Conservation (phyloP, 2,113 vertebrate species). For the Sminthopsis crassicaudata region DNA sequence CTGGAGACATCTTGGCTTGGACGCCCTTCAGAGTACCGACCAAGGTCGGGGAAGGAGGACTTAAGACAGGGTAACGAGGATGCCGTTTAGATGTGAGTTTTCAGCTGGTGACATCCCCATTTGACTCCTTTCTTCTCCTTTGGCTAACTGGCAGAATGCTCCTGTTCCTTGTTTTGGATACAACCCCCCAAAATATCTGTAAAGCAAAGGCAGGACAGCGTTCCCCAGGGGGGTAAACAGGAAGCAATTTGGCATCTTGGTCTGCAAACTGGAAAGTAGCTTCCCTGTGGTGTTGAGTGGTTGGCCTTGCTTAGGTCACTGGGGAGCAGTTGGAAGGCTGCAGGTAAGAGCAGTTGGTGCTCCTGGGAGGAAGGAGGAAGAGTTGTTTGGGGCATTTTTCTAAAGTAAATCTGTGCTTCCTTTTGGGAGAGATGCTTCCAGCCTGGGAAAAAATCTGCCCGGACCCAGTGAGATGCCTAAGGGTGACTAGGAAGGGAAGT, state of each 20-base stretch:
- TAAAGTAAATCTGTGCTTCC: constrained; percentile 37
- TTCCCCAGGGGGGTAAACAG: not conserved
- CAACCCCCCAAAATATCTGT: not conserved
- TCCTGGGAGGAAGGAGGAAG: constrained; percentile 35
- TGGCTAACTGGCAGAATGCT: not conserved
- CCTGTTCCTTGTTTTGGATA: not conserved
- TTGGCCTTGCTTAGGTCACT: not conserved
- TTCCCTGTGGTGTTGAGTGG: not conserved
- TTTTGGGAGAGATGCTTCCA: not conserved
- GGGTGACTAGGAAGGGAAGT: constrained; percentile 34
- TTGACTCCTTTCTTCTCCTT: too few relatives aligned
- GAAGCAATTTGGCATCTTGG: not conserved
- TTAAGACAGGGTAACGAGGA: not conserved
- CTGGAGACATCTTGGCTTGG: constrained; percentile 1
- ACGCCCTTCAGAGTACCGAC: constrained; percentile 15
- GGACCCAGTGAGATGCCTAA: not conserved
- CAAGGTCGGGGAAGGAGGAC: not conserved
- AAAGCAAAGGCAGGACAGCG: constrained; percentile 11
- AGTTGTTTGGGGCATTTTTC: constrained; percentile 69
- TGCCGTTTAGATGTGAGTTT: not conserved
- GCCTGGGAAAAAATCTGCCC: constrained; percentile 18
- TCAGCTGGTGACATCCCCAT: not conserved
- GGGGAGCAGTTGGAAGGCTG: not conserved
- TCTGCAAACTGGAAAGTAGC: too few relatives aligned
- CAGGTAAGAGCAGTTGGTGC: constrained; percentile 46